Evolutionary conservation across 2,888 invertebrate species (phyloP).

Genomic region (Aporophyla nigra): DNA sequence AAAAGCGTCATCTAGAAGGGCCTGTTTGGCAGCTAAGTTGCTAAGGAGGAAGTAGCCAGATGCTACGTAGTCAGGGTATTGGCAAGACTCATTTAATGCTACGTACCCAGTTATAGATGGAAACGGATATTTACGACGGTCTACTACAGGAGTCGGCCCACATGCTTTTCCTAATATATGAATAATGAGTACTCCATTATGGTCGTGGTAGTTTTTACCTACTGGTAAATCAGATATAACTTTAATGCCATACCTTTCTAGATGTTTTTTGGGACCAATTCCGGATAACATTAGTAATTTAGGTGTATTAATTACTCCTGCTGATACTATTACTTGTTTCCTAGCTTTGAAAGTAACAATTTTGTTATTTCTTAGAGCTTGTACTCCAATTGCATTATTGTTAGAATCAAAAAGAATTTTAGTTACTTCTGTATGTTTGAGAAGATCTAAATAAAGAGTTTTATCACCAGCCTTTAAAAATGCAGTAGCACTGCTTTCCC

Average conservation of each 20-base stretch:
- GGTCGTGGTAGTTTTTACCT: slow-evolving; percentile 74
- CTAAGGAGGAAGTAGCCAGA: background rate
- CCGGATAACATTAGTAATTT: slow-evolving; percentile 77
- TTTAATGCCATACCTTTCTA: slow-evolving; percentile 66
- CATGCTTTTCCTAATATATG: slow-evolving; percentile 8
- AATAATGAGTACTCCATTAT: slow-evolving; percentile 51
- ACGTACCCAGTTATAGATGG: slow-evolving; percentile 72
- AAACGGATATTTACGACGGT: slow-evolving; percentile 41
- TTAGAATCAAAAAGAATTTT: slow-evolving; percentile 72
- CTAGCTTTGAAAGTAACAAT: slow-evolving; percentile 64
- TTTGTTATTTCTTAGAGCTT: slow-evolving; percentile 54
- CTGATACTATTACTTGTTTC: slow-evolving; percentile 75
- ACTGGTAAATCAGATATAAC: slow-evolving; percentile 73
- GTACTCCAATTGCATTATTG: slow-evolving; percentile 72
- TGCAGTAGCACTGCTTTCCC: slow-evolving; percentile 71
- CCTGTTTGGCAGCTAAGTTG: background rate
- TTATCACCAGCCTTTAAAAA: slow-evolving; percentile 67
- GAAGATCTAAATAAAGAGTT: slow-evolving; percentile 69
- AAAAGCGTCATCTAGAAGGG: slow-evolving; percentile 1
- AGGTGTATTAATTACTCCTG: slow-evolving; percentile 74
- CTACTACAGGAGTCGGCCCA: background rate
- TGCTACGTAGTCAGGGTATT: slow-evolving; percentile 76
- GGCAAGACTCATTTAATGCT: slow-evolving; percentile 71
- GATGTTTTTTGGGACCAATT: slow-evolving; percentile 73
- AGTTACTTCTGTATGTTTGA: slow-evolving; percentile 71